phyloP scores from a whole-genome alignment of 1,140 invertebrate genomes.

The Prorops nasuta region DNA sequence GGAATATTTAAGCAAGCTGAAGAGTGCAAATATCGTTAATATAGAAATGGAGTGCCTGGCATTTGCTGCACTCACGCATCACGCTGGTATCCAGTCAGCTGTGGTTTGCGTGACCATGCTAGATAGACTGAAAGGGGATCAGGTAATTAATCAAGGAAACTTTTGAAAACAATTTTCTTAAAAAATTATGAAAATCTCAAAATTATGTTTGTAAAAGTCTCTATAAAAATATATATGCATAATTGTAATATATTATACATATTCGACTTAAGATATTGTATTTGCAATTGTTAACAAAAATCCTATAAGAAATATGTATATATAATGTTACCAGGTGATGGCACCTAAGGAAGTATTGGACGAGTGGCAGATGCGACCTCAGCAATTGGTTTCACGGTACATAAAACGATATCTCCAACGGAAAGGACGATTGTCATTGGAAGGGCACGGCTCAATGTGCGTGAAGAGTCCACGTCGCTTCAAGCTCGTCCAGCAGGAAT shows the following conservation, averaged over 20 bases:
- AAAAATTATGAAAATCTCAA: too few species aligned
- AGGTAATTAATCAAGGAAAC: conserved; percentile 62
- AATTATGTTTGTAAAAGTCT: not conserved
- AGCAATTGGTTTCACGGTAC: conserved; percentile 81
- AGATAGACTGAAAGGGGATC: conserved; percentile 93
- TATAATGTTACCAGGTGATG: conserved; percentile 64
- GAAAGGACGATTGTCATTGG: conserved; percentile 68
- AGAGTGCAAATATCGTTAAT: conserved; percentile 82
- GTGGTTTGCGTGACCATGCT: conserved; percentile 91
- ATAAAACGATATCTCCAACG: conserved; percentile 81
- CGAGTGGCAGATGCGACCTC: conserved; percentile 91
- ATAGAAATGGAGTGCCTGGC: conserved; percentile 97
- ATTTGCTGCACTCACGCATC: conserved; percentile 91
- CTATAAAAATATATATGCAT: not conserved
- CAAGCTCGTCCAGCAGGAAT: conserved; percentile 86
- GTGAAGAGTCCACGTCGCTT: conserved; percentile 82
- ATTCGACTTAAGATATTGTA: not conserved
- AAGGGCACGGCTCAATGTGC: conserved; percentile 73
- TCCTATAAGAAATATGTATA: conserved; percentile 6
- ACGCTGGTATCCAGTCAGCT: conserved; percentile 90
- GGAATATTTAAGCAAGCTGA: conserved; percentile 77
- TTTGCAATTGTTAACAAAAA: too few species aligned
- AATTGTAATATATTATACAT: not conserved
- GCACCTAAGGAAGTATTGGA: conserved; percentile 86
- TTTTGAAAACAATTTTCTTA: not conserved